Base-by-base conservation (phyloP, 2,888 invertebrate genomes). In the Coleophora deauratella region DNA sequence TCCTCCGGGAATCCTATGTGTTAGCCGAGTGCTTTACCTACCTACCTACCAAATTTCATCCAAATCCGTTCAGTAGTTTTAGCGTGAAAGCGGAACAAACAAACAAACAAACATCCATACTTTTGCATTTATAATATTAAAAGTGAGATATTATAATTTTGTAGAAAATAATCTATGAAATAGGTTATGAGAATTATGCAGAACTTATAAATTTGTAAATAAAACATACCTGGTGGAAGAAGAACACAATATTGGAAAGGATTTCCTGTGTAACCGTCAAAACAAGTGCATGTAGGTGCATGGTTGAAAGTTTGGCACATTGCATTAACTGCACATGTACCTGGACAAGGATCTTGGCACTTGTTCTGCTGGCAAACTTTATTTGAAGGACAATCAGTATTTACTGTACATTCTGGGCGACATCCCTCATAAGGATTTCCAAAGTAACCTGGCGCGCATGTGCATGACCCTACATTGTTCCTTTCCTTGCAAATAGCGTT, bases 261-360 rank as follows among this genome's bases (percentile, higher is more conserved):
- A 68, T 91, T 89, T 55, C 91, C 91, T 37, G 88, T 89, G 55
- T 84, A 91, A 49, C 91, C 91, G 37, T 81, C 67, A 37, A 85
- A 60, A 60, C 93, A 94, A 44, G 88, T 88, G 59, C 93, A 93
- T 44, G 88, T 86, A 2, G 93, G 92, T 38, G 88, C 74, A 69
- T 94, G 93, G 58, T 91, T 91, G 2, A 92, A 81, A 14, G 91
- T 90, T 59, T 90, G 88, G 62, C 94, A 94, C 42, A 89, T 84
- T 9, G 93, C 91, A 62, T 93, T 92, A 52, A 85, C 81, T 11
- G 91, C 93, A 63, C 94, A 94, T 37, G 91, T 90, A 27, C 93
- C 92, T 0, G 90, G 90, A 57, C 93, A 93, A 8, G 93, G 93
- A 66, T 93, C 90, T 54, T 86, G 81, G 59, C 94, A 94, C 72